Evolutionary conservation across 2,113 vertebrate species (phyloP), one percentile per base, ranked within the genome.

Genomic region (Eudyptes chrysolophus): DNA sequence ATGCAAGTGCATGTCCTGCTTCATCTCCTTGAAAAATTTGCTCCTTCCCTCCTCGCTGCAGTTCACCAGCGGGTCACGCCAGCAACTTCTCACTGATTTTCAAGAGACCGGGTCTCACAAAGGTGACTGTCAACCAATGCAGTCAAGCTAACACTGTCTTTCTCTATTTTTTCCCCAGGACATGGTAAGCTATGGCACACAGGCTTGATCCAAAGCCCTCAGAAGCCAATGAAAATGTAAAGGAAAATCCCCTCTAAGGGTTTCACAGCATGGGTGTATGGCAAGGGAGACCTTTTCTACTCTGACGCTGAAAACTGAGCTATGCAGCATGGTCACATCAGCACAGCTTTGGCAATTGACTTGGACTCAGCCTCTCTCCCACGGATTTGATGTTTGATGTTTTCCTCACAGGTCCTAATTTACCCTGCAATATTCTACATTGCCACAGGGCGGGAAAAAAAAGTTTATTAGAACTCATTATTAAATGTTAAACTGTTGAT

Each of bases 1-100:
- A 97, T 64, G 64, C 66, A 96, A 96, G 64, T 72, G 48, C 48
- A 65, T 84, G 82, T 94, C 92, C 75, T 94, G 58, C 57, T 95
- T 82, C 58, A 84, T 58, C 90, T 87, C 77, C 78, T 74, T 92
- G 82, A 78, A 95, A 88, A 81, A 95, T 85, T 87, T 90, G 51
- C 64, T 94, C 71, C 78, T 91, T 94, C 84, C 60, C 58, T 68
- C 27, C 22, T 36, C 2, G 0, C 44, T 80, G 75, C 79, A 95
- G 96, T 94, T 97, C 95, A 96, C 48, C 82, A 88, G 58, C 11
- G 1, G 94, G 95, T 97, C 97, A 95, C 0, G 0, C n/a, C 87
- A 92, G 87, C 84, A 89, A 60, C 52, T 93, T 90, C 87, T 80
- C 78, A 55, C 42, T 91, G 95, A 79, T 82, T 95, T 95, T 74